Conservation (phyloP, 2,888 invertebrate species). For the Halictus quadricinctus region DNA sequence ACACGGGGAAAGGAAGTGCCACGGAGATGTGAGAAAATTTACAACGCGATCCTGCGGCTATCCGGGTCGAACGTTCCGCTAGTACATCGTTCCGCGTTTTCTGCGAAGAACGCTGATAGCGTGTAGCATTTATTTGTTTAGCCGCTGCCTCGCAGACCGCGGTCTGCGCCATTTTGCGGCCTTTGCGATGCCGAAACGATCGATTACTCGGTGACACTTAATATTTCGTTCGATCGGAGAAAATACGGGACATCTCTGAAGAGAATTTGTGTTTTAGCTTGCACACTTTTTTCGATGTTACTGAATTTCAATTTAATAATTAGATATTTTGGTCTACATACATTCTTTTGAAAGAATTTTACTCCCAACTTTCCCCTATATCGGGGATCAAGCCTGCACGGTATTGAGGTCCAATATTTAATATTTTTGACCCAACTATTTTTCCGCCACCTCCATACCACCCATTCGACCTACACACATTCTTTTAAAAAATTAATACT, state of each 20-base stretch:
- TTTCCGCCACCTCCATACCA: not conserved
- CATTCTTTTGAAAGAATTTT: no score
- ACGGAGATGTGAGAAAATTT: slow-evolving; percentile 29
- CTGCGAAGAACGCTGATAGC: not conserved
- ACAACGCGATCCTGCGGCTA: not conserved
- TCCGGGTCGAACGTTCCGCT: not conserved
- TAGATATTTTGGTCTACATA: no score
- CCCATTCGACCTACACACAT: no score
- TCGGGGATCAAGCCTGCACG: no score
- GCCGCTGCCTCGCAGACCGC: not conserved
- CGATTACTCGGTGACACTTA: not conserved
- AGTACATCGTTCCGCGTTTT: not conserved
- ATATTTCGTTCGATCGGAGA: not conserved
- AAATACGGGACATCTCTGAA: not conserved
- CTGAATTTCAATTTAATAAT: not conserved
- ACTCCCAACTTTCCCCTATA: no score
- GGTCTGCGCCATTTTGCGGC: not conserved
- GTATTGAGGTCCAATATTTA: no score
- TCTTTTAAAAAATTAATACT: no score
- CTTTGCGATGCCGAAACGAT: not conserved
- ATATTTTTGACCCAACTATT: no score
- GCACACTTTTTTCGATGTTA: not conserved
- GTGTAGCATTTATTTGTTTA: not conserved
- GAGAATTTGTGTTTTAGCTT: not conserved
- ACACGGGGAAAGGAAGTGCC: slow-evolving; percentile 35